phyloP scores from a whole-genome alignment of 2,797 vertebrate genomes.

The Chelon auratus region DNA sequence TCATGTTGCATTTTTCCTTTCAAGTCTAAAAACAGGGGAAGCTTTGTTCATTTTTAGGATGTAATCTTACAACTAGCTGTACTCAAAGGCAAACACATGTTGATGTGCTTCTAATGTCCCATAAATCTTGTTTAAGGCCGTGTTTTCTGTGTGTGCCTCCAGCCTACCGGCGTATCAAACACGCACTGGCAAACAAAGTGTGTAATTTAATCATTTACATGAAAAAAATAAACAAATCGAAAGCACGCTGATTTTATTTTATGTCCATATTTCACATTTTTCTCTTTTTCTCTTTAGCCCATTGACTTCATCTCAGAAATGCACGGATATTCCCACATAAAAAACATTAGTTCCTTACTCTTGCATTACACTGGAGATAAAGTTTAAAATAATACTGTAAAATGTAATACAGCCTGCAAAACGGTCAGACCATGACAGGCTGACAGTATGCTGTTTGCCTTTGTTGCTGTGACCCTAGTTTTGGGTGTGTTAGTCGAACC shows the following conservation, averaged over 20 bases:
- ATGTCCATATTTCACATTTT: background rate
- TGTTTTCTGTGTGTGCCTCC: background rate
- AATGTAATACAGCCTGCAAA: too few relatives aligned
- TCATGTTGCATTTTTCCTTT: slow-evolving; percentile 17
- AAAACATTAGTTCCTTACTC: background rate
- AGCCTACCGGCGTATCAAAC: background rate
- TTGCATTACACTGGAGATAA: too few relatives aligned
- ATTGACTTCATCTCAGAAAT: background rate
- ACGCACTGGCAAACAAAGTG: background rate
- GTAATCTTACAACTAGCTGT: slow-evolving; percentile 29
- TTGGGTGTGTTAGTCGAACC: too few relatives aligned
- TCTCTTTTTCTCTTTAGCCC: background rate
- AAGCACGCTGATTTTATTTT: background rate
- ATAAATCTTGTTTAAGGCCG: slow-evolving; percentile 16
- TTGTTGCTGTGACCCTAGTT: too few relatives aligned
- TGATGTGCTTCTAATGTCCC: slow-evolving; percentile 21
- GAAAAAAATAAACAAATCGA: background rate
- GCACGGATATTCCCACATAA: background rate
- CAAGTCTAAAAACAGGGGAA: slow-evolving; percentile 17
- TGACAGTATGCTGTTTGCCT: too few relatives aligned
- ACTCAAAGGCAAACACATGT: slow-evolving; percentile 16
- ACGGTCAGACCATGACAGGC: too few relatives aligned
- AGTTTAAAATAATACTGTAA: too few relatives aligned
- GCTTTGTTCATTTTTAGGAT: slow-evolving; percentile 29
- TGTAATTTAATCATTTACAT: background rate